A percentile compares a stretch with the other conserved stretches of the same genome.
phyloP scores from a whole-genome alignment of 2,888 invertebrate genomes.

The Pyrgus malvae region DNA sequence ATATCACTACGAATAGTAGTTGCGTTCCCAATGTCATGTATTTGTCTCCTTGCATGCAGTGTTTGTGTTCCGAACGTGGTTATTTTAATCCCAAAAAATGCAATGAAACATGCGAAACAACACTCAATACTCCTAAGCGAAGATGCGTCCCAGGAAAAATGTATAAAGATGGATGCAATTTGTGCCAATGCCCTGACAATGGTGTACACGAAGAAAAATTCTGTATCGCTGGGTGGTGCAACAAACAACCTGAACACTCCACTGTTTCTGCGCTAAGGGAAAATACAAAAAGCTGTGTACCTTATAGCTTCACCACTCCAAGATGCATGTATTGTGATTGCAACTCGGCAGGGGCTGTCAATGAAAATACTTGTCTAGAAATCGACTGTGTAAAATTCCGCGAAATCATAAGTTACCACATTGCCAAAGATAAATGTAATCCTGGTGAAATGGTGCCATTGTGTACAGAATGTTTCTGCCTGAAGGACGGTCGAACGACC shows the following conservation, averaged over 20 bases:
- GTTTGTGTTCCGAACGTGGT: conserved; percentile 61
- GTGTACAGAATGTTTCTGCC: conserved; percentile 66
- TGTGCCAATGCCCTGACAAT: conserved; percentile 59
- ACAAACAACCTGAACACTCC: conserved; percentile 31
- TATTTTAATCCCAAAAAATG: conserved; percentile 57
- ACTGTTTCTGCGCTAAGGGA: conserved; percentile 41
- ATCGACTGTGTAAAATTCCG: conserved; percentile 51
- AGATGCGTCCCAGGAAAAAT: conserved; percentile 56
- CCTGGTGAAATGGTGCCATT: conserved; percentile 60
- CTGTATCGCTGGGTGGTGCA: conserved; percentile 51
- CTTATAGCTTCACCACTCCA: conserved; percentile 54
- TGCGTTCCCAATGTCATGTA: conserved; percentile 72
- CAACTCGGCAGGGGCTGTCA: conserved; percentile 46
- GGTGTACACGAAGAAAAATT: conserved; percentile 46
- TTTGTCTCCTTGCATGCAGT: conserved; percentile 62
- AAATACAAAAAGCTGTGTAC: conserved; percentile 42
- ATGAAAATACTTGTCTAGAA: conserved; percentile 57
- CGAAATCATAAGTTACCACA: conserved; percentile 40
- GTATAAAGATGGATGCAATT: conserved; percentile 58
- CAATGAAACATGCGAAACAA: conserved; percentile 51
- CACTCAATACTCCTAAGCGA: conserved; percentile 21
- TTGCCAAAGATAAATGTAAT: conserved; percentile 45
- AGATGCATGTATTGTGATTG: conserved; percentile 67
- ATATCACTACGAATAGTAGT: conserved; percentile 40
- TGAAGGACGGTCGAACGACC: conserved; percentile 45